A percentile compares a stretch with the other conserved stretches of the same genome.
These are phyloP conservation scores for Melanotaenia parkinsoni DNA, from an alignment of 2,797 vertebrate genomes.

Conservation along the genomic window DNA sequence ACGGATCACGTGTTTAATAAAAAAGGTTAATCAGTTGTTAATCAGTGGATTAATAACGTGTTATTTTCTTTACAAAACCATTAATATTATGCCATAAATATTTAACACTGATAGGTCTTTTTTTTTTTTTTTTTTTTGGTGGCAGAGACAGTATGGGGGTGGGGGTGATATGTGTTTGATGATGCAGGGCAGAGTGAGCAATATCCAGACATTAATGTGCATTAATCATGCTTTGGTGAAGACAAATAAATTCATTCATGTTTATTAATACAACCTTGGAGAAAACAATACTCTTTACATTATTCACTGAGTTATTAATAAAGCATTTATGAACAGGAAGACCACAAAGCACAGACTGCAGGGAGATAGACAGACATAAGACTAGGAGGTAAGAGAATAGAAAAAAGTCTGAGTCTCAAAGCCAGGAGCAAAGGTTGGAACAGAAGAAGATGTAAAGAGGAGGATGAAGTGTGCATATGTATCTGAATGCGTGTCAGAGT, in stretches of 20 bases:
- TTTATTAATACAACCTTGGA: slow-evolving; percentile 89
- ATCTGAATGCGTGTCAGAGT: slow-evolving; percentile 18
- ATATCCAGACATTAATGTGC: slow-evolving; percentile 84
- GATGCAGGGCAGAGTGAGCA: slow-evolving; percentile 80
- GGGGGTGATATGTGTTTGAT: slow-evolving; percentile 65
- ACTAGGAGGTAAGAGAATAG: slow-evolving; percentile 2
- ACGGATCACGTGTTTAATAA: slow-evolving; percentile 87
- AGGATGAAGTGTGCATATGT: slow-evolving; percentile 11
- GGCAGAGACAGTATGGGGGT: slow-evolving; percentile 40
- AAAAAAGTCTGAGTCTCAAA: slow-evolving; percentile 51
- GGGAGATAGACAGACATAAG: slow-evolving; percentile 20
- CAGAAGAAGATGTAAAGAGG: slow-evolving; percentile 48
- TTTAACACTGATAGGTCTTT: slow-evolving; percentile 85
- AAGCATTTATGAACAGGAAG: slow-evolving; percentile 80
- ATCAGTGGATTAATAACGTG: slow-evolving; percentile 89
- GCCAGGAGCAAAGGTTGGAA: slow-evolving; percentile 72
- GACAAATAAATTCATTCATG: slow-evolving; percentile 88
- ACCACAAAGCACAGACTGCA: slow-evolving; percentile 59
- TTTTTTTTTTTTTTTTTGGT: slow-evolving; percentile 48
- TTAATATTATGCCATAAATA: slow-evolving; percentile 89
- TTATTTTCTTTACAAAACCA: slow-evolving; percentile 89
- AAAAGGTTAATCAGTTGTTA: slow-evolving; percentile 90
- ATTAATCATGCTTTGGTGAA: slow-evolving; percentile 88
- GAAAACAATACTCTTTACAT: slow-evolving; percentile 88
- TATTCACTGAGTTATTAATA: slow-evolving; percentile 86